Conservation (phyloP, 2,113 vertebrate species). For the Mungos mungo region DNA sequence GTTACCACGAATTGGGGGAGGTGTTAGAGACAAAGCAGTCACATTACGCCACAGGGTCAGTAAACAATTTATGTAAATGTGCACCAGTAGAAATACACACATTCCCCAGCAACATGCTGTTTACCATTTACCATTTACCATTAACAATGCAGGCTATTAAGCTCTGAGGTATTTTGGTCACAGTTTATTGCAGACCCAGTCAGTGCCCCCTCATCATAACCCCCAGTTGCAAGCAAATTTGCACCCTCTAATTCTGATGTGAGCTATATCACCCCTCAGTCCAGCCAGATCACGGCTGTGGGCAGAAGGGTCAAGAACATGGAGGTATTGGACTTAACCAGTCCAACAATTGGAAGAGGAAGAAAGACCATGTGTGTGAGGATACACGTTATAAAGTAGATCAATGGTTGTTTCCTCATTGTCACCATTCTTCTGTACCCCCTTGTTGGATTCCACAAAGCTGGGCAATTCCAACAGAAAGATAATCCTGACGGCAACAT, state of each 20-base stretch:
- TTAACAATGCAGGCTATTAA: neutral
- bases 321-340: neutral
- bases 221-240: neutral
- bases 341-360: neutral
- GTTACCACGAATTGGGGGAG: neutral
- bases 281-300: neutral
- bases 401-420: neutral
- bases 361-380: neutral
- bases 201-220: neutral
- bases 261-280: neutral
- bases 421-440: neutral
- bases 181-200: neutral
- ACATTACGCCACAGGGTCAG: neutral
- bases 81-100: neutral
- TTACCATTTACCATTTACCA: too few species aligned
- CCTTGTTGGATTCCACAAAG: neutral
- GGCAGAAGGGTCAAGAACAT: neutral
- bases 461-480: neutral
- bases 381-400: neutral
- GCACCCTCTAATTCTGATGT: neutral
- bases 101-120: neutral
- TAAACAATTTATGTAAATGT: constrained; percentile 25
- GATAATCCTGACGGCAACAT: accelerated
- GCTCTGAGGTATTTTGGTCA: neutral
- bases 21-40: neutral